phyloP scores from a whole-genome alignment of 2,797 vertebrate genomes.

The Mormyrus proboscirostris region DNA sequence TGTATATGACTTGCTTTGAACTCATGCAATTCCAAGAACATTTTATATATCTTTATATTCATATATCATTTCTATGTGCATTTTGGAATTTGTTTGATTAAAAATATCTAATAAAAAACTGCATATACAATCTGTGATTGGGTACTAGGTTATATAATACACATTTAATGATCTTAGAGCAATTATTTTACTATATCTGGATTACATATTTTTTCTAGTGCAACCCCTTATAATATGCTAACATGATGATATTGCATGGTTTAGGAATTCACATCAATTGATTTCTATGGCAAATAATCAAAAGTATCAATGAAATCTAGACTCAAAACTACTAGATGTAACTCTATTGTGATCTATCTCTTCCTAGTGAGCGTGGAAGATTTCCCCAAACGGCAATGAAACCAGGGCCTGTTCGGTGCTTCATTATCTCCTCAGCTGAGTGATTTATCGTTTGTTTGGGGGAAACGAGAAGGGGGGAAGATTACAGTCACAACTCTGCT shows the following conservation, averaged over 20 bases:
- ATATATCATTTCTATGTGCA: neutral
- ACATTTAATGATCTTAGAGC: neutral
- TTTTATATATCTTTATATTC: neutral
- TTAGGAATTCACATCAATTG: neutral
- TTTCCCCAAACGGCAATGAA: constrained; percentile 82
- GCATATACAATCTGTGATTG: neutral
- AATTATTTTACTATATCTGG: neutral
- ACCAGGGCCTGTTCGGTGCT: constrained; percentile 72
- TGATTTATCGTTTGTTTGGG: constrained; percentile 81
- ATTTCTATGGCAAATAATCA: neutral
- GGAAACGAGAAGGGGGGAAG: constrained; percentile 71
- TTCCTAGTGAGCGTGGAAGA: constrained; percentile 53
- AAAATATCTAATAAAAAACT: neutral
- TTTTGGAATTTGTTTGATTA: neutral
- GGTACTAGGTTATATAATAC: neutral
- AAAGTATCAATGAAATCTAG: constrained; percentile 18
- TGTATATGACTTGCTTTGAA: neutral
- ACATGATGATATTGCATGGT: neutral
- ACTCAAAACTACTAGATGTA: constrained; percentile 23
- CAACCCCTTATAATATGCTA: neutral
- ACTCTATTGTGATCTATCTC: constrained; percentile 18
- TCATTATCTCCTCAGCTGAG: constrained; percentile 84
- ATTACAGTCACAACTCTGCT: constrained; percentile 74
- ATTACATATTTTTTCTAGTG: neutral
- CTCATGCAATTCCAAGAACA: neutral